Base-by-base conservation (phyloP, 23 tunicate species). In the Ascidia mentula region DNA sequence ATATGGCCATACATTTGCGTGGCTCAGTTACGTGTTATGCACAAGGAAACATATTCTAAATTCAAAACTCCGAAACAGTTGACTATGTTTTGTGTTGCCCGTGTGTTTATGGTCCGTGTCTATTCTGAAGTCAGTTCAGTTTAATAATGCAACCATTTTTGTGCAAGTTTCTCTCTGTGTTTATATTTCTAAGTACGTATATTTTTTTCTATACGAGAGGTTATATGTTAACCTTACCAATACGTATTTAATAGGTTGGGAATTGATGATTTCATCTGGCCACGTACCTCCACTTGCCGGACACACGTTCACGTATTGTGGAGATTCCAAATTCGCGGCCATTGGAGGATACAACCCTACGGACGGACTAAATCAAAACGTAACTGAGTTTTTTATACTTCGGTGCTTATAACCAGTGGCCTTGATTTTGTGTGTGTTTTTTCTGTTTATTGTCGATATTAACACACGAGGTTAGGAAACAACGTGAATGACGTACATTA, bases 271-370 rank as follows among this genome's bases (percentile, higher is more conserved):
- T 70, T 3, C 7, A 33, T 30, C 74, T 6, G 2, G 18, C 18
- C 18, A 3, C 32, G 38, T 82, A n/a, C 93, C 93, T 31, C 32
- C 75, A 46, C 7, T 88, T 18, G 87, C 87, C 24, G 87, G 87
- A 46, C 93, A 88, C 45, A 88, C 88, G 18, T 36, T 88, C 38
- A 82, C 93, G 4, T 53, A 65, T 31, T 82, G 84, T 59, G 46
- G 70, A 13, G 40, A 77, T 7, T 31, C 76, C n/a, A 30, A 15
- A 20, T 32, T 72, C 53, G 36, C 36, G 31, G n/a, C 83, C 5
- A 78, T 88, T 69, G 93, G 93, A 34, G 93, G 93, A 34, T 78
- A 76, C 83, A 53, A 53, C 7, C 65, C 65, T 53, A 9, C 65
- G 24, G 24, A 53, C 13, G 65, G 65, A 6, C 13, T 53, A 26